A percentile compares a stretch with the other conserved stretches of the same genome.
phyloP scores from a whole-genome alignment of 1,140 invertebrate genomes.

The Neodiprion pinetum region DNA sequence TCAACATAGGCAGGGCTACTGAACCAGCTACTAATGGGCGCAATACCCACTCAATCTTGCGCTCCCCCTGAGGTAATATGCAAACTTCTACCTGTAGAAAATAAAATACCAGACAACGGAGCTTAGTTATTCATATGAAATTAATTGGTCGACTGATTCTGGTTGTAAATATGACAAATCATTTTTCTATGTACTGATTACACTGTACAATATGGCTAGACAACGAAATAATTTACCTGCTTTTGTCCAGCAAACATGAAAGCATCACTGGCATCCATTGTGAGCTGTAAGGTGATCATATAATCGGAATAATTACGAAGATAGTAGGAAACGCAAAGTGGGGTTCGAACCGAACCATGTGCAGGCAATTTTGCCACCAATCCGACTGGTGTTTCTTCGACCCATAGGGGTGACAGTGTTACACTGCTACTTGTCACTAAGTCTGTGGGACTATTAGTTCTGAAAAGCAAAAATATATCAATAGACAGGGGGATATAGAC shows the following conservation, averaged over 20 bases:
- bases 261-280: constrained; percentile 81
- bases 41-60: constrained; percentile 67
- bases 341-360: constrained; percentile 75
- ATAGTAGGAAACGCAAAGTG: constrained; percentile 73
- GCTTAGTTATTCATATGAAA: too few species aligned
- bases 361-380: constrained; percentile 77
- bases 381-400: constrained; percentile 74
- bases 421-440: constrained; percentile 61
- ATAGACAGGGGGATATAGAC: constrained; percentile 26
- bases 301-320: constrained; percentile 76
- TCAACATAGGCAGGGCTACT: constrained; percentile 66
- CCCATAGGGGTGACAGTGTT: constrained; percentile 65
- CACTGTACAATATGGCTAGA: background rate
- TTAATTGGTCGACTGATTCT: too few species aligned
- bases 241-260: constrained; percentile 93
- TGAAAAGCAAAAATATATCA: constrained; percentile 35
- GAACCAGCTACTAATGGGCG: constrained; percentile 69
- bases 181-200: constrained; percentile 22
- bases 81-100: constrained; percentile 62
- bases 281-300: constrained; percentile 76
- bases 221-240: constrained; percentile 64
- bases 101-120: constrained; percentile 26
- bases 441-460: constrained; percentile 41
- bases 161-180: background rate
- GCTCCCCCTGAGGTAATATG: constrained; percentile 64